A percentile compares a stretch with the other conserved stretches of the same genome.
phyloP scores from a whole-genome alignment of 30 jellyfish, hydroid and myxozoan genomes.

The Clytia hemisphaerica region DNA sequence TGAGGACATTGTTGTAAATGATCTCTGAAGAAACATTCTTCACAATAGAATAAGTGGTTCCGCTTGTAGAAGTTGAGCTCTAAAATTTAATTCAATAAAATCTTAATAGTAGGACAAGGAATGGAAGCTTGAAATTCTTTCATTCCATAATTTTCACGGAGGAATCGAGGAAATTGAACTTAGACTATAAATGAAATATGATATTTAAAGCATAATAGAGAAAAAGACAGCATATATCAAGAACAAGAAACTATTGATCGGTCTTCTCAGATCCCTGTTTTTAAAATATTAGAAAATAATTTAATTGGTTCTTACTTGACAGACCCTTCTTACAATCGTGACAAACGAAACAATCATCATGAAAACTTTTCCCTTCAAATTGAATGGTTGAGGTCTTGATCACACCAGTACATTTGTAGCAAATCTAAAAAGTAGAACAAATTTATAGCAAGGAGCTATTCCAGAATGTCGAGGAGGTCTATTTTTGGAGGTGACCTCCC shows the following conservation, averaged over 20 bases:
- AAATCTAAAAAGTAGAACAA: conserved; percentile 33
- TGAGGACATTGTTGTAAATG: conserved; percentile 84
- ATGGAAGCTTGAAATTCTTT: background rate
- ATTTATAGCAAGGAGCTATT: background rate
- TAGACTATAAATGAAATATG: background rate
- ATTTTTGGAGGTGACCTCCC: no score
- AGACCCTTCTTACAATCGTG: conserved; percentile 62
- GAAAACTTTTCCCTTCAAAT: conserved; percentile 76
- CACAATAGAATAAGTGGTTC: conserved; percentile 73
- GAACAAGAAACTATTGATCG: background rate
- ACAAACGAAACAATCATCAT: conserved; percentile 76
- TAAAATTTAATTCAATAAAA: conserved; percentile 4
- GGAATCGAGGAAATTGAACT: background rate
- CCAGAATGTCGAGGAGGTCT: no score
- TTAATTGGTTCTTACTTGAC: conserved; percentile 59
- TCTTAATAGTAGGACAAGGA: background rate
- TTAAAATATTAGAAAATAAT: background rate
- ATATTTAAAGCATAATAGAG: background rate
- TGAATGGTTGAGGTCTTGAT: conserved; percentile 74
- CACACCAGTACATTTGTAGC: conserved; percentile 61
- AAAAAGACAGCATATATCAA: background rate
- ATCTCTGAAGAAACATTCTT: conserved; percentile 61
- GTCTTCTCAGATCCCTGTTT: no score
- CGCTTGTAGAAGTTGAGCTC: conserved; percentile 80
- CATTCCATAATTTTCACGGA: background rate